These are phyloP conservation scores for Caenorhabditis sp. DNA, from an alignment of 2,888 invertebrate genomes.

Conservation along the genomic window DNA sequence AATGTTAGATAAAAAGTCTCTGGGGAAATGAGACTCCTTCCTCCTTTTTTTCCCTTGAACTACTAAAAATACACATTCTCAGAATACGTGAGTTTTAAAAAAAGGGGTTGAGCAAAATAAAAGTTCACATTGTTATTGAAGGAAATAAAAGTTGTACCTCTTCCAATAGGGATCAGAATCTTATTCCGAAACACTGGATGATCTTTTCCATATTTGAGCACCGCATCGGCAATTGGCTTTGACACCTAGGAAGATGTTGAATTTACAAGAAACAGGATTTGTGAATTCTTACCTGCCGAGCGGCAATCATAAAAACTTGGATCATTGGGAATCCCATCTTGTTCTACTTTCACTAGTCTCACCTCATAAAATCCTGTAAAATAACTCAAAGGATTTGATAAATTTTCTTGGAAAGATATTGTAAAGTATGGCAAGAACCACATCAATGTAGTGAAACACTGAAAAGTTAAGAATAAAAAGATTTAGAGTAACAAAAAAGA, in stretches of 20 bases:
- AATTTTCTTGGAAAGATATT: background rate
- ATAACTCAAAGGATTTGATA: background rate
- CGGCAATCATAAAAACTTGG: constrained; percentile 68
- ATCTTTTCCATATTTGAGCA: constrained; percentile 62
- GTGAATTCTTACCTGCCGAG: constrained; percentile 53
- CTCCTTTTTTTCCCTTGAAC: no score
- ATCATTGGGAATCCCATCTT: constrained; percentile 68
- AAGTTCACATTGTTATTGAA: background rate
- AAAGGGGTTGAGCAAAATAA: no score
- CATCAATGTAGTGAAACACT: background rate
- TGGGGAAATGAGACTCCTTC: no score
- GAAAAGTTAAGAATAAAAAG: background rate
- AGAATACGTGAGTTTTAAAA: constrained; percentile 4
- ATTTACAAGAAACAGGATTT: background rate
- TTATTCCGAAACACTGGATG: constrained; percentile 65
- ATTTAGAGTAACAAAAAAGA: constrained; percentile 4
- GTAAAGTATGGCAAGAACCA: background rate
- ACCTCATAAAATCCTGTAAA: constrained; percentile 2
- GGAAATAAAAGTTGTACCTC: constrained; percentile 23
- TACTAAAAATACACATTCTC: no score
- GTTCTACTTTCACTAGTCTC: constrained; percentile 2
- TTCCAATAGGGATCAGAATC: constrained; percentile 63
- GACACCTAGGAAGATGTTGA: constrained; percentile 49
- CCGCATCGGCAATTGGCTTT: constrained; percentile 65
- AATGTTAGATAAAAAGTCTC: no score